phyloP scores from a whole-genome alignment of 2,888 invertebrate species.

The Agrilus mali region DNA sequence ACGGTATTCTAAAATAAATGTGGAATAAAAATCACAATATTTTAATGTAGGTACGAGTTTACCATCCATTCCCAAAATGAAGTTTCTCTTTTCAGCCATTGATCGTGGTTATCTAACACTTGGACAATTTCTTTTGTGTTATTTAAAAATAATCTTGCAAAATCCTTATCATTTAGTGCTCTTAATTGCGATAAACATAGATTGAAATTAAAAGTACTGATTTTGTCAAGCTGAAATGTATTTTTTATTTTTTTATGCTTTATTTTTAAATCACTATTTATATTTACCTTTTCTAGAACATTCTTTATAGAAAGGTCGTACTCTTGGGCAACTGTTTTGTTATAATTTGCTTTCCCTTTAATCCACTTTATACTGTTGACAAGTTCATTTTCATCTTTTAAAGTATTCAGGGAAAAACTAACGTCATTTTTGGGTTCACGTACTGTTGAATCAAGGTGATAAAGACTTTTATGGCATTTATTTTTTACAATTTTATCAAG shows the following conservation, averaged over 20 bases:
- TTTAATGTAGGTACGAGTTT: constrained; percentile 2
- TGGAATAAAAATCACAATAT: not conserved
- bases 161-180: constrained; percentile 11
- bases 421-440: too few relatives aligned
- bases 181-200: constrained; percentile 13
- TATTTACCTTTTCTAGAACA: constrained; percentile 4
- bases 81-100: constrained; percentile 15
- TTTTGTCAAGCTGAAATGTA: constrained; percentile 3
- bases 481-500: constrained; percentile 16
- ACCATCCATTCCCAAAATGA: constrained; percentile 22
- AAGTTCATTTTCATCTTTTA: constrained; percentile 6
- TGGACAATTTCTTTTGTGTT: constrained; percentile 11
- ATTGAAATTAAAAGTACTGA: constrained; percentile 7
- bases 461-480: not conserved
- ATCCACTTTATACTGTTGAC: constrained; percentile 9
- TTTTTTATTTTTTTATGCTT: too few relatives aligned
- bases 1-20: constrained; percentile 8
- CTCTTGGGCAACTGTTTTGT: constrained; percentile 3
- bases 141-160: constrained; percentile 12
- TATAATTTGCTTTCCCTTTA: constrained; percentile 6
- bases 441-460: too few relatives aligned
- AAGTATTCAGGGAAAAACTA: constrained; percentile 1
- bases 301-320: constrained; percentile 3
- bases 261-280: not conserved
- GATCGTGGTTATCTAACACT: constrained; percentile 14